Evolutionary conservation across 2,888 invertebrate genomes (phyloP), one percentile per base, ranked within the genome.

Genomic region (Agrochola lota): DNA sequence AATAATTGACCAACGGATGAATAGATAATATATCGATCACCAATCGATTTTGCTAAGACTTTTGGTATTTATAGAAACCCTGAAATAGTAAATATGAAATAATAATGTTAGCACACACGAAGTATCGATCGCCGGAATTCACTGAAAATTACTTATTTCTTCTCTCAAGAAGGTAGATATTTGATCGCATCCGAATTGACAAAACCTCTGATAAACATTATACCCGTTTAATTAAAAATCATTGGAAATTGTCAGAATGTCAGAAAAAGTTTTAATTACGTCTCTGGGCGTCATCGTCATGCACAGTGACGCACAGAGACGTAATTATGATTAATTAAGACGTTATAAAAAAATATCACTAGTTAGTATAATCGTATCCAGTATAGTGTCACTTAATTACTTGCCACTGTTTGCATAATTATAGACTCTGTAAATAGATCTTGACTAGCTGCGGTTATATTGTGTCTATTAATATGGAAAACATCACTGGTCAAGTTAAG

Each of bases 261-360:
- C 23, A 30, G 30, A 75, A 43, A 62, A 23, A n/a, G 55, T 74
- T 55, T 0, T 46, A 63, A 63, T 78, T 30, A 49, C 7, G 0
- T 30, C 40, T 43, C n/a, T 30, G 63, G 64, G 64, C 72, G 63
- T 78, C 79, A 78, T 40, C n/a, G 26, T 70, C 49, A 40, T 64
- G 26, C 23, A 52, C 23, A 52, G 2, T 52, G 52, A 52, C 52
- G 52, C 23, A 23, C 52, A 52, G 0, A 52, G 9, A 23, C 52
- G 20, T 52, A 52, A 52, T 52, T 52, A 52, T 23, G 23, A 52
- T 52, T 20, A 52, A 52, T 52, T 23, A 23, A 23, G 23, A 52
- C 23, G 20, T 52, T 23, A 52, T 52, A 52, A 20, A 52, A 35
- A 49, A 57, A 59, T 30, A 57, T 71, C 46, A 26, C 15, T 30